These are phyloP conservation scores for Gastrophryne carolinensis DNA, from an alignment of 2,797 vertebrate genomes.

Conservation along the genomic window DNA sequence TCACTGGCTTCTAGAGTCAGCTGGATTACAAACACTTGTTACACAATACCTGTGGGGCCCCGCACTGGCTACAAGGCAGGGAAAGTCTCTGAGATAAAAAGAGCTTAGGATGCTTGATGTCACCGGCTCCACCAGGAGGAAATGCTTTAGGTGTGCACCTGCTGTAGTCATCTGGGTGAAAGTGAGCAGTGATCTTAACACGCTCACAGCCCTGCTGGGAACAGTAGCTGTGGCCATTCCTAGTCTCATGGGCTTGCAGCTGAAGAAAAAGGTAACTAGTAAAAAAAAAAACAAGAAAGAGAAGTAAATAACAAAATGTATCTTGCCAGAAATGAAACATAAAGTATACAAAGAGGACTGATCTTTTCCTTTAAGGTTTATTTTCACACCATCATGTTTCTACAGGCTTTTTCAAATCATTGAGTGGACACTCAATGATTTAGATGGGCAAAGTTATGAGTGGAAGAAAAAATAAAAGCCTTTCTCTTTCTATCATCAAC, in stretches of 20 bases:
- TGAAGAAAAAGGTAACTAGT: constrained; percentile 59
- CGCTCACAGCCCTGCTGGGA: constrained; percentile 61
- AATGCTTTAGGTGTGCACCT: constrained; percentile 55
- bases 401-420: too few relatives aligned
- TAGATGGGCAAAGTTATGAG: too few relatives aligned
- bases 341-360: too few relatives aligned
- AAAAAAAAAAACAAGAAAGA: background rate
- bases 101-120: background rate
- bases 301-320: background rate
- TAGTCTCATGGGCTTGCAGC: constrained; percentile 53
- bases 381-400: too few relatives aligned
- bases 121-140: background rate
- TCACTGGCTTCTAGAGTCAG: too few relatives aligned
- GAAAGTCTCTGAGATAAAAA: background rate
- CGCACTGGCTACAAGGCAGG: constrained; percentile 47
- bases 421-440: too few relatives aligned
- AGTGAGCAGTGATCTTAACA: constrained; percentile 52
- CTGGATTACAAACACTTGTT: too few relatives aligned
- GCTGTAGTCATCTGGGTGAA: constrained; percentile 21
- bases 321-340: too few relatives aligned
- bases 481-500: too few relatives aligned
- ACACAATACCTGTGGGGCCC: constrained; percentile 60
- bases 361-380: too few relatives aligned
- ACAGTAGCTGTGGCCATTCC: constrained; percentile 61
- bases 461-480: too few relatives aligned